Conservation (phyloP, 1,140 invertebrate species). For the Mya arenaria region DNA sequence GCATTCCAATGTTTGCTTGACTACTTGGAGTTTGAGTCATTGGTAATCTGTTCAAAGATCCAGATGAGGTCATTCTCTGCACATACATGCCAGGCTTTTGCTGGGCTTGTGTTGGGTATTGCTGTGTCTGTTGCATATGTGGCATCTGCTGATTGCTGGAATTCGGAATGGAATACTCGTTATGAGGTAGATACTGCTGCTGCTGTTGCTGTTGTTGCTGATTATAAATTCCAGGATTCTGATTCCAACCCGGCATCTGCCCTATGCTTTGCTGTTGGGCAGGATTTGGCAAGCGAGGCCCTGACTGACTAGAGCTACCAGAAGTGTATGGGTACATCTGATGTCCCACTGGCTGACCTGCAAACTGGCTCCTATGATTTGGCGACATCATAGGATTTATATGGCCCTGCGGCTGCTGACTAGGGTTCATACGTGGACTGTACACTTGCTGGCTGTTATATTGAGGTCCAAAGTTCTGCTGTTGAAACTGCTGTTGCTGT, state of each 20-base stretch:
- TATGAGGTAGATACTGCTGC: slow-evolving; percentile 61
- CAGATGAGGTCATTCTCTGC: slow-evolving; percentile 42
- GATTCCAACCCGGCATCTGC: slow-evolving; percentile 55
- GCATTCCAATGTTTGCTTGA: slow-evolving; percentile 19
- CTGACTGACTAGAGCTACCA: slow-evolving; percentile 7
- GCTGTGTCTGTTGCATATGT: slow-evolving; percentile 56
- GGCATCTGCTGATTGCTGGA: slow-evolving; percentile 34
- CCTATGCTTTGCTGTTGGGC: slow-evolving; percentile 49
- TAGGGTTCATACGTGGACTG: slow-evolving; percentile 31
- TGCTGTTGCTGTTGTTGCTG: slow-evolving; percentile 73
- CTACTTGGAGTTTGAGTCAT: slow-evolving; percentile 19
- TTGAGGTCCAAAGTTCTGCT: slow-evolving; percentile 23
- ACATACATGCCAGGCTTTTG: slow-evolving; percentile 36
- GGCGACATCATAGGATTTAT: slow-evolving; percentile 24
- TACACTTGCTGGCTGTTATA: slow-evolving; percentile 33
- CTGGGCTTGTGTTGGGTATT: slow-evolving; percentile 32
- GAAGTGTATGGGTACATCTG: slow-evolving; percentile 51
- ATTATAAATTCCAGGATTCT: slow-evolving; percentile 48
- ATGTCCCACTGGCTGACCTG: slow-evolving; percentile 17
- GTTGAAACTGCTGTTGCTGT: slow-evolving; percentile 22
- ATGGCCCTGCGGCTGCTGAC: slow-evolving; percentile 22
- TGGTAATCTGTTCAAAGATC: too few species aligned
- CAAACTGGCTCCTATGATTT: slow-evolving; percentile 36
- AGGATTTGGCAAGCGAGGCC: slow-evolving; percentile 63
- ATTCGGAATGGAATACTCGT: slow-evolving; percentile 65